Evolutionary conservation across 2,888 invertebrate genomes (phyloP).

Genomic region (Diogma glabrata): DNA sequence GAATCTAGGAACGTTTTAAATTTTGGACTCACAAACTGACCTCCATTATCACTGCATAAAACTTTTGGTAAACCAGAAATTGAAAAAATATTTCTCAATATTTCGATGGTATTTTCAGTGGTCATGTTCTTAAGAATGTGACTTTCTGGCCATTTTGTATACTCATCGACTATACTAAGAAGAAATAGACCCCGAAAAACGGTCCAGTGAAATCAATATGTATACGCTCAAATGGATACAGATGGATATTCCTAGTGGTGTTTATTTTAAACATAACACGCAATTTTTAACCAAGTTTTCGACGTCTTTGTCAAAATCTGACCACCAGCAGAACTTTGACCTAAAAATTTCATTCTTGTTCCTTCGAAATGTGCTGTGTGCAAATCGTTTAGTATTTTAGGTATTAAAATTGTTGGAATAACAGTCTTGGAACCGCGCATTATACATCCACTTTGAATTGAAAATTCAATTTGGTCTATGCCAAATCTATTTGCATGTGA

Average conservation of each 20-base stretch:
- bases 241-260: not conserved
- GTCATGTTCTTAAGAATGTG: not conserved
- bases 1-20: not conserved
- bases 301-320: not conserved
- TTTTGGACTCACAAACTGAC: not conserved
- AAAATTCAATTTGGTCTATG: not conserved
- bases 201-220: not conserved
- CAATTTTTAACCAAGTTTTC: not conserved
- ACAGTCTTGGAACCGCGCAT: not conserved
- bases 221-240: not conserved
- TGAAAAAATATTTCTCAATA: not conserved
- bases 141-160: not conserved
- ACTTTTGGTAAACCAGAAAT: not conserved
- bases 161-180: too few species aligned
- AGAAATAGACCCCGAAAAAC: not conserved
- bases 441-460: not conserved
- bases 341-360: not conserved
- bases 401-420: too few species aligned
- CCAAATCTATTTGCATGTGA: not conserved
- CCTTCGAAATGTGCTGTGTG: not conserved
- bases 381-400: not conserved
- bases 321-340: not conserved
- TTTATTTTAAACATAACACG: not conserved
- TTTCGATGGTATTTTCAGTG: not conserved
- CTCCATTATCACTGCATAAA: not conserved